phyloP scores from a whole-genome alignment of 2,113 vertebrate species.

The Sturnus vulgaris region DNA sequence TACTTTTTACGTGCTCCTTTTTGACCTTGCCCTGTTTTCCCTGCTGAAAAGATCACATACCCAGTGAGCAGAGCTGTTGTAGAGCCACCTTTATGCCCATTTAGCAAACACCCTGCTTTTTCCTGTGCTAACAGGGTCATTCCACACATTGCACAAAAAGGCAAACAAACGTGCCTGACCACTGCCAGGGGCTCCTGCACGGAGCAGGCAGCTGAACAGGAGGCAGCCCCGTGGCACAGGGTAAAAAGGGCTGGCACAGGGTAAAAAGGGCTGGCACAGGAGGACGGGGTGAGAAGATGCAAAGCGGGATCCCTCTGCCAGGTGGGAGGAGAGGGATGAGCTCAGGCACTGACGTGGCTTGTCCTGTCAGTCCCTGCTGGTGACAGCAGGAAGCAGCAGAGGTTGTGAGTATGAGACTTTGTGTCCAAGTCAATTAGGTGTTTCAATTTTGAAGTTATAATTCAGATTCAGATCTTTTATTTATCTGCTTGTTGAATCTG shows the following conservation, averaged over 20 bases:
- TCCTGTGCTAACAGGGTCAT: neutral
- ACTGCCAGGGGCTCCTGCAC: neutral
- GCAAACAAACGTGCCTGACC: neutral
- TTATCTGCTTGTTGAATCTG: neutral
- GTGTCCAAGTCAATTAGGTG: neutral
- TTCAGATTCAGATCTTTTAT: neutral
- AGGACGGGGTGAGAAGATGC: neutral
- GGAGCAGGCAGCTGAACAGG: neutral
- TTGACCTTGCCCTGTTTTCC: neutral
- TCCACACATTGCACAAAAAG: neutral
- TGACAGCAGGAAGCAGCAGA: neutral
- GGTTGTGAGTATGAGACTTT: neutral
- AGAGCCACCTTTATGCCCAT: neutral
- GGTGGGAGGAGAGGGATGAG: neutral
- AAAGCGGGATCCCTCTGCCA: neutral
- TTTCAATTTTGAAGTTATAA: neutral
- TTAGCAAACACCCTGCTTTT: neutral
- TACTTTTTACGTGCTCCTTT: neutral
- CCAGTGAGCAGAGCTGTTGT: neutral
- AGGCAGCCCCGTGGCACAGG: neutral
- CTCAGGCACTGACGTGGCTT: neutral
- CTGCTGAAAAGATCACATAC: fast-evolving
- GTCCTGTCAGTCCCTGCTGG: neutral
- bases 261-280: neutral
- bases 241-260: neutral